Evolutionary conservation across 2,888 invertebrate genomes (phyloP), one percentile per base, ranked within the genome.

Genomic region (Heterodera filipjevi): DNA sequence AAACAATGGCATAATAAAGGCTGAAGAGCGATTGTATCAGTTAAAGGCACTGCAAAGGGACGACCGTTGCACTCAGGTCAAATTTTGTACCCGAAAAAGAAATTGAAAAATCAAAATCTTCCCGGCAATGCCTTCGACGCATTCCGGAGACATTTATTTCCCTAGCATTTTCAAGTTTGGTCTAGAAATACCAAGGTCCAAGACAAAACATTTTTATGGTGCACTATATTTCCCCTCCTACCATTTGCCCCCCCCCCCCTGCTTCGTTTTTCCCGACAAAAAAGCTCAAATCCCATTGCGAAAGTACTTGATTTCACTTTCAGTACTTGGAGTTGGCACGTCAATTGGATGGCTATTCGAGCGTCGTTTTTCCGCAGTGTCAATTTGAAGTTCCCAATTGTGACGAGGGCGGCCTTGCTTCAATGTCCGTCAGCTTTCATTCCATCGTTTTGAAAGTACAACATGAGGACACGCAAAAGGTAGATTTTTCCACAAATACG

Each of bases 1-100:
- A 10, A 84, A 87, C 71, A 83, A 53, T 71, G 83, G 78, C 19
- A 32, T 66, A 35, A 77, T 80, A 27, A 66, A 66, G 32, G 78
- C 82, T 8, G 81, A 76, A 16, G 82, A 82, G 35, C 70, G 74
- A 2, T 71, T 97, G 32, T 98, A 97, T 91, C 96, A 98, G 90
- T 92, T 99, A 81, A 98, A 97, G 91, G 95, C 96, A 49, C 92
- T 97, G 78, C 97, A 97, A 90, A 94, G 96, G 89, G 93, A 94
- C 86, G 93, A 93, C 80, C 93, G 95, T 87, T 95, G 94, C 82
- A 91, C 92, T 79, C 94, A 95, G 91, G 93, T 93, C 27, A 46
- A 30, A 5, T 12, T 5, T 0, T 22, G 49, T 16, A 19, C 19
- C 22, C 14, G 53, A 0, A 22, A 53, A 5, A 53, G 64, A 8